phyloP scores from a whole-genome alignment of 2,113 vertebrate species.

The Sinocyclocheilus maitianheensis region DNA sequence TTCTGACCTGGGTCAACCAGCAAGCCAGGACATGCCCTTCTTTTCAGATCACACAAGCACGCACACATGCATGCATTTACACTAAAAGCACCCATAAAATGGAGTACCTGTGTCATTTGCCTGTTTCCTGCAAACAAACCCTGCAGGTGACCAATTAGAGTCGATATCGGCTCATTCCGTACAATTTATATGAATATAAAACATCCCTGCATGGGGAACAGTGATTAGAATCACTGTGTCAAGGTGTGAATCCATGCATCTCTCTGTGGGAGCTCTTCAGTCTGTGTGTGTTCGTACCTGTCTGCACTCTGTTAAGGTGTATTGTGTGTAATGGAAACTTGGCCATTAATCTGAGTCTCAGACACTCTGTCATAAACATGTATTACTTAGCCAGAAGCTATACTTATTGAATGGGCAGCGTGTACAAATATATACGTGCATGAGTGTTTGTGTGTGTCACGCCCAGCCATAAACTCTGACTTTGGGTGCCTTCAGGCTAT shows the following conservation, averaged over 20 bases:
- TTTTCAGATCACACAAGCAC: conserved; percentile 23
- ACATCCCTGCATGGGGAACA: neutral
- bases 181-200: conserved; percentile 1
- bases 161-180: neutral
- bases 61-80: conserved; percentile 17
- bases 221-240: neutral
- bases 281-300: conserved; percentile 21
- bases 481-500: conserved; percentile 23
- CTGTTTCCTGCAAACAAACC: neutral
- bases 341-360: conserved; percentile 41
- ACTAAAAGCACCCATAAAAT: conserved; percentile 36
- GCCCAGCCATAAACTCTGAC: conserved; percentile 36
- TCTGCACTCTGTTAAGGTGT: conserved; percentile 8
- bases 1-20: conserved; percentile 40
- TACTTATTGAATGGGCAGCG: conserved; percentile 43
- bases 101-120: conserved; percentile 11
- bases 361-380: conserved; percentile 43
- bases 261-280: neutral
- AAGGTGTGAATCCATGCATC: conserved; percentile 1
- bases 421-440: conserved; percentile 24
- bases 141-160: neutral
- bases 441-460: conserved; percentile 19
- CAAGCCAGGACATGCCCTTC: conserved; percentile 24
- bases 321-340: conserved; percentile 40
- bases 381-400: conserved; percentile 39